phyloP scores from a whole-genome alignment of 2,888 invertebrate species.

The Platycnemis pennipes region DNA sequence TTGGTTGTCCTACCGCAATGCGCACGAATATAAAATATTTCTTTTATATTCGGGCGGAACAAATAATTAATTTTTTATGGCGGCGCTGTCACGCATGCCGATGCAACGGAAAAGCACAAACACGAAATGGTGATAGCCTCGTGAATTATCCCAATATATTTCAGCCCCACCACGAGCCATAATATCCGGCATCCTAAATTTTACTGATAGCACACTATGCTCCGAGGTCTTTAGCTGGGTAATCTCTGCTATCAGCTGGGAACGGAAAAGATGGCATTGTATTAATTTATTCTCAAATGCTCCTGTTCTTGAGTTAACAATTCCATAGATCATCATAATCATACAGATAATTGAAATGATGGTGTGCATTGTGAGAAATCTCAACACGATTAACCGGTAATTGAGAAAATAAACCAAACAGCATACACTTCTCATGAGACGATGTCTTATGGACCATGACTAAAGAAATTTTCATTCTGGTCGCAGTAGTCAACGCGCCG shows the following conservation, averaged over 20 bases:
- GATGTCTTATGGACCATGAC: too few species aligned
- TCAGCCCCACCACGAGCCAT: not conserved
- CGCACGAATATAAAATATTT: conserved; percentile 14
- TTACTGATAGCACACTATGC: not conserved
- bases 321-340: too few species aligned
- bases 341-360: too few species aligned
- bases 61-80: conserved; percentile 25
- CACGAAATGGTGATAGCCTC: conserved; percentile 1
- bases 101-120: conserved; percentile 5
- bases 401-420: too few species aligned
- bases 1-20: conserved; percentile 2
- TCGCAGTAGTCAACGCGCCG: too few species aligned
- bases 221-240: not conserved
- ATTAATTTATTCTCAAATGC: too few species aligned
- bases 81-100: conserved; percentile 8
- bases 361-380: too few species aligned
- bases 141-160: not conserved
- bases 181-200: not conserved
- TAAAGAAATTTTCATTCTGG: too few species aligned
- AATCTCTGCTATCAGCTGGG: not conserved
- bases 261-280: not conserved
- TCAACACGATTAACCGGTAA: too few species aligned
- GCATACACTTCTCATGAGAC: too few species aligned
- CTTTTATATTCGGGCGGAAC: not conserved
- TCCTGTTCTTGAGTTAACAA: too few species aligned